Percentiles rank a stretch among this genome's conserved stretches.
Conservation (phyloP, 2,797 vertebrate species). For the Malurus splendens region DNA sequence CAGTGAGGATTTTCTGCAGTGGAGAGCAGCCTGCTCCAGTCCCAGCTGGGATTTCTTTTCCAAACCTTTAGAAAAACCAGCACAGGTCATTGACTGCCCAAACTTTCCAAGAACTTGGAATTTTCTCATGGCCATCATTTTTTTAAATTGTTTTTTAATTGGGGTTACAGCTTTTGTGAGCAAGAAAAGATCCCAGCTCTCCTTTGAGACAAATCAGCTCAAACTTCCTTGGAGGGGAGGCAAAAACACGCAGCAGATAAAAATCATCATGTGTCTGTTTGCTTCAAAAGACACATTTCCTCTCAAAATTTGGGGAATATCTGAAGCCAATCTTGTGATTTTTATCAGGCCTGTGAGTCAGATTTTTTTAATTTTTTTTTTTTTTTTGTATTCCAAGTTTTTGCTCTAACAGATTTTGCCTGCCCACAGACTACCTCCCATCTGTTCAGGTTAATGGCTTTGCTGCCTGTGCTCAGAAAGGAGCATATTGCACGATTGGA, state of each 20-base stretch:
- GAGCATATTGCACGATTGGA: constrained; percentile 14
- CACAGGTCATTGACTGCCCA: background rate
- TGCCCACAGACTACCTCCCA: constrained; percentile 48
- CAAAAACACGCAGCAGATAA: background rate
- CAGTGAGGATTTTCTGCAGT: background rate
- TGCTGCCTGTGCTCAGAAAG: background rate
- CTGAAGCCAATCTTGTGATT: constrained; percentile 30
- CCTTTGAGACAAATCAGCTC: background rate
- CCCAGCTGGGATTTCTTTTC: background rate
- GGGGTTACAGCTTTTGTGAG: background rate
- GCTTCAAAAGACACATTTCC: background rate
- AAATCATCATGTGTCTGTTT: rapidly evolving
- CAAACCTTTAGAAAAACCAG: background rate
- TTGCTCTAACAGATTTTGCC: constrained; percentile 37
- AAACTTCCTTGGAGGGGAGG: background rate
- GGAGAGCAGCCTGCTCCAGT: background rate
- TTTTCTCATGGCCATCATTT: background rate
- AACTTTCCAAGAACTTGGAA: background rate
- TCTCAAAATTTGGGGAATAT: background rate
- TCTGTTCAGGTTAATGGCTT: constrained; percentile 50
- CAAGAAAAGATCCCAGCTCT: background rate
- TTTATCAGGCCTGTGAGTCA: constrained; percentile 35
- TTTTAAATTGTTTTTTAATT: background rate
- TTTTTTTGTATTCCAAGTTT: background rate
- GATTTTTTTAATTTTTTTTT: background rate